These are phyloP conservation scores for Seriola rivoliana DNA, from an alignment of 2,113 vertebrate species.

Conservation along the genomic window DNA sequence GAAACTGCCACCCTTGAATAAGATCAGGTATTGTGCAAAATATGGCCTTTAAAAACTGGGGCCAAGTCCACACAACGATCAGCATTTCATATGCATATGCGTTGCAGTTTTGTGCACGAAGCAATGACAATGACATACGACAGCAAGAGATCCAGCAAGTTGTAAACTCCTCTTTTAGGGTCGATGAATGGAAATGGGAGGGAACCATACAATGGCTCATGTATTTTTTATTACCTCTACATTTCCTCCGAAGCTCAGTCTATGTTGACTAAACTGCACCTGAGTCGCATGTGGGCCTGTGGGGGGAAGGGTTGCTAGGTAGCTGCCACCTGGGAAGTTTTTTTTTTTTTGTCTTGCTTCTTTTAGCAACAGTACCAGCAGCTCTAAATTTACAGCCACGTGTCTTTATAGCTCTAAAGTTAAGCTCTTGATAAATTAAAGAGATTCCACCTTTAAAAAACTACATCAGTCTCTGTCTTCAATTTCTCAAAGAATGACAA, in stretches of 20 bases:
- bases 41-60: constrained; percentile 14
- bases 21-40: constrained; percentile 47
- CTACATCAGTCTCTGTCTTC: too few species aligned
- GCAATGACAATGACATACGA: not conserved
- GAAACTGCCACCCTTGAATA: constrained; percentile 39
- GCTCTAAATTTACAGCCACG: not conserved
- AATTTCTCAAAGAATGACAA: too few species aligned
- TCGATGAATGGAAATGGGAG: constrained; percentile 17
- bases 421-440: not conserved
- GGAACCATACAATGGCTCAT: constrained; percentile 39
- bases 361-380: not conserved
- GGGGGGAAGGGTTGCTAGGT: constrained; percentile 52
- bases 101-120: not conserved
- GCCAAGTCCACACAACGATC: not conserved
- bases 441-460: not conserved
- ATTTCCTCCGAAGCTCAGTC: constrained; percentile 42
- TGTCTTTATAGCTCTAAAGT: not conserved
- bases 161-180: not conserved
- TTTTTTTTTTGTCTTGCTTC: not conserved
- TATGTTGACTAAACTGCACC: constrained; percentile 31
- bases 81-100: not conserved
- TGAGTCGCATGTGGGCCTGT: constrained; percentile 17
- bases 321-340: constrained; percentile 14
- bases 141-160: not conserved
- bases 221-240: constrained; percentile 61